Evolutionary conservation across 1,140 invertebrate species (phyloP), one percentile per base, ranked within the genome.

Genomic region (Drosophila repleta): DNA sequence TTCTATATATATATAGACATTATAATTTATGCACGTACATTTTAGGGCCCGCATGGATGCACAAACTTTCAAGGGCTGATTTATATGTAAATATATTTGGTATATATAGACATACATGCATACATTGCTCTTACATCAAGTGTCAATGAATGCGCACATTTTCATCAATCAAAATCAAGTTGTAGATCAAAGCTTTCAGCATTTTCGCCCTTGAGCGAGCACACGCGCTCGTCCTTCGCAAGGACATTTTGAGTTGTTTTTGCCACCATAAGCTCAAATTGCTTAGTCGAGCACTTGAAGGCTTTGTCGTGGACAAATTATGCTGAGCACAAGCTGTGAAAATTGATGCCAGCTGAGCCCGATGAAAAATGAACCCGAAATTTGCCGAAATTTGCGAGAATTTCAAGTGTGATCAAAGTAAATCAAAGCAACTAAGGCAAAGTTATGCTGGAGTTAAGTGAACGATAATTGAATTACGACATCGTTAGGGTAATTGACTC

Each of bases 101-200:
- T 29, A n/a, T 41, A 17, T 41, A 7, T 5, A 17, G 7, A 17
- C 4, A 26, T 4, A 62, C 39, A 41, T 0, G 17, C 39, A 41
- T 41, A 41, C 39, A 49, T 39, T 51, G 15, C 26, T 32, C 18
- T 11, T 20, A 24, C 24, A 13, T 65, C 53, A 70, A 75, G 78
- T 75, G 81, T 65, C 81, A 77, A 81, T 62, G 74, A 24, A 48
- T 17, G 48, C 20, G 45, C 58, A 56, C 61, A 32, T 52, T 21
- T 68, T 78, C 82, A 85, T 85, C 81, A 85, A 87, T 87, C 81
- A 85, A 77, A 85, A 17, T 17, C 39, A 17, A 71, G 51, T 68
- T 35, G 18, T 60, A 78, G 65, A 68, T 85, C 81, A 85, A 85
- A 78, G 82, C 51, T 57, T 11, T 67, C 62, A 20, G 10, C 39